phyloP scores from a whole-genome alignment of 1,140 invertebrate genomes.

The Nymphalis io region DNA sequence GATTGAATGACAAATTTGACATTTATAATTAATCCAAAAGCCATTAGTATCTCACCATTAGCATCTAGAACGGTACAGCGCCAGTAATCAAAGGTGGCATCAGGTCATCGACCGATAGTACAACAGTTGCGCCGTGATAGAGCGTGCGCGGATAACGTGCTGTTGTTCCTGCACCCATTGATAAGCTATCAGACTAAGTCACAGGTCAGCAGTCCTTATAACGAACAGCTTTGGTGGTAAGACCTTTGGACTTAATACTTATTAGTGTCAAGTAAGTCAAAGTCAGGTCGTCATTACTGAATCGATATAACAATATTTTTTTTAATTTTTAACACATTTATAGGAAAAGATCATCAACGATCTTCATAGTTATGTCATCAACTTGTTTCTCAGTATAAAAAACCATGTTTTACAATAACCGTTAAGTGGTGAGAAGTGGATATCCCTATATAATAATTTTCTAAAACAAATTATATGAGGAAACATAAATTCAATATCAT shows the following conservation, averaged over 20 bases:
- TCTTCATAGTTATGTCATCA: too few relatives aligned
- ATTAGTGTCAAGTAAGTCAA: background rate
- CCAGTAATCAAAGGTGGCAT: slow-evolving; percentile 35
- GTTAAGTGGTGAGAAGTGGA: too few relatives aligned
- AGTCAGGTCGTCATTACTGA: background rate
- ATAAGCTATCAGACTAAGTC: slow-evolving; percentile 39
- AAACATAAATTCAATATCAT: too few relatives aligned
- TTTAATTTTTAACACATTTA: too few relatives aligned
- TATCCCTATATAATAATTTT: too few relatives aligned
- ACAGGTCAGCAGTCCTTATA: slow-evolving; percentile 30
- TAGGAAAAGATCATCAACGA: too few relatives aligned
- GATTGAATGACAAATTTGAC: background rate
- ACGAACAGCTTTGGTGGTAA: slow-evolving; percentile 4
- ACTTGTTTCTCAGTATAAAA: too few relatives aligned
- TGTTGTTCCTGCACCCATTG: slow-evolving; percentile 34
- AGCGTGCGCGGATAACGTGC: slow-evolving; percentile 37
- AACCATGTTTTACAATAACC: background rate
- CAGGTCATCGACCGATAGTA: slow-evolving; percentile 43
- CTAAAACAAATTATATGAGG: too few relatives aligned
- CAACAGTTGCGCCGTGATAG: slow-evolving; percentile 38
- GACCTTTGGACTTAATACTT: background rate
- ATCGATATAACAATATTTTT: background rate
- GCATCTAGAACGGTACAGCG: slow-evolving; percentile 16
- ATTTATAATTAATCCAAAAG: slow-evolving; percentile 1
- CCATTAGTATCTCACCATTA: slow-evolving; percentile 2